phyloP scores from a whole-genome alignment of 2,888 invertebrate genomes.

The Catotricha subobsoleta region DNA sequence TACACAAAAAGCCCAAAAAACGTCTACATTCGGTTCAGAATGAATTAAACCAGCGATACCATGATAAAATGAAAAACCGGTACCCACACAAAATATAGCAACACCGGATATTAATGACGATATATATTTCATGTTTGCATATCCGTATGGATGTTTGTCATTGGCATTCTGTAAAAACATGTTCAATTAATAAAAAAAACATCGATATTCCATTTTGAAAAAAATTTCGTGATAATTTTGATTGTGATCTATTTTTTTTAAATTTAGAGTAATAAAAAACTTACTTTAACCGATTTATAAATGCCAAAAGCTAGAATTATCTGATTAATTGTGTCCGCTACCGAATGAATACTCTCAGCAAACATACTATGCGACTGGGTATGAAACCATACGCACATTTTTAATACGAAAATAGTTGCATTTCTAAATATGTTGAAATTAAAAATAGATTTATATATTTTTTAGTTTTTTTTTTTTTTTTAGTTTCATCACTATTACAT shows the following conservation, averaged over 20 bases:
- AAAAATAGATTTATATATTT: neutral
- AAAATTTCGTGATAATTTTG: neutral
- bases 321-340: slow-evolving; percentile 93
- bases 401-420: slow-evolving; percentile 72
- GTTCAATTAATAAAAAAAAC: neutral
- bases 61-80: slow-evolving; percentile 89
- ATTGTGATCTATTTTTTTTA: neutral
- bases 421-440: slow-evolving; percentile 45
- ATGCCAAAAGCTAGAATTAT: slow-evolving; percentile 86
- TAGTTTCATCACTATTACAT: neutral
- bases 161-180: slow-evolving; percentile 50
- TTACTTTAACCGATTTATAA: slow-evolving; percentile 78
- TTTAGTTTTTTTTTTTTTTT: neutral
- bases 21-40: slow-evolving; percentile 61
- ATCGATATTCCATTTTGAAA: neutral
- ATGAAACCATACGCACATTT: slow-evolving; percentile 75
- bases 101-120: slow-evolving; percentile 95
- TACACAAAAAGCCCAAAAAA: slow-evolving; percentile 70
- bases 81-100: slow-evolving; percentile 94
- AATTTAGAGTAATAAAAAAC: slow-evolving; percentile 3
- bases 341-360: slow-evolving; percentile 87
- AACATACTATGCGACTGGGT: slow-evolving; percentile 97
- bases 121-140: slow-evolving; percentile 91
- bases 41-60: slow-evolving; percentile 77
- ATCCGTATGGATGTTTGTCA: slow-evolving; percentile 83